These are phyloP conservation scores for Calameuta pallipes DNA, from an alignment of 2,888 invertebrate species.

Conservation along the genomic window DNA sequence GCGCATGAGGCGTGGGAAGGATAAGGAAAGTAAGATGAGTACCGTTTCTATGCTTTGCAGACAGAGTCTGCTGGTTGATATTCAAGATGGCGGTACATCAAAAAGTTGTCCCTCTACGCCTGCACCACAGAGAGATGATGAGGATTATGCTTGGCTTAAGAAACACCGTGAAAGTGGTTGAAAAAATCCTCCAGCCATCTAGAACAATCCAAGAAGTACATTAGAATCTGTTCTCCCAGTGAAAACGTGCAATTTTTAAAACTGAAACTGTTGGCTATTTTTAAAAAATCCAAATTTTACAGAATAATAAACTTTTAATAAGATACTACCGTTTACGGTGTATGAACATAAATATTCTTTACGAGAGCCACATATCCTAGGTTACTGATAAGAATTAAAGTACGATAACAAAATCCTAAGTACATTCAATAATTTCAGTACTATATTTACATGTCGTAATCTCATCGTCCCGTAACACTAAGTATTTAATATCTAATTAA, in stretches of 20 bases:
- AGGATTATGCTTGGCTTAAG: conserved; percentile 23
- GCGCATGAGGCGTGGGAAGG: conserved; percentile 66
- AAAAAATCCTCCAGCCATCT: not conserved
- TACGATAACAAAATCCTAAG: not conserved
- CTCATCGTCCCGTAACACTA: not conserved
- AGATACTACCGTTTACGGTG: not conserved
- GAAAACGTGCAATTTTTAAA: not conserved
- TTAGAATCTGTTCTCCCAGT: not conserved
- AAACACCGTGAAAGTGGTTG: conserved; percentile 24
- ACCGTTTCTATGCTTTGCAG: conserved; percentile 79
- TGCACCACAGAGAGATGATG: conserved; percentile 25
- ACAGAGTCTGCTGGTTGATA: conserved; percentile 79
- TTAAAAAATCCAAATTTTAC: not conserved
- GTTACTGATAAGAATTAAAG: not conserved
- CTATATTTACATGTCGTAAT: not conserved
- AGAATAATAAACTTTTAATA: not conserved
- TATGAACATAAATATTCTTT: not conserved
- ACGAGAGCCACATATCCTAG: not conserved
- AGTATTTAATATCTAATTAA: not conserved
- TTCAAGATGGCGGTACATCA: conserved; percentile 44
- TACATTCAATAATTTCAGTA: not conserved
- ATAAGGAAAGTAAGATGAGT: conserved; percentile 67
- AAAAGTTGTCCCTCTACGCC: conserved; percentile 40
- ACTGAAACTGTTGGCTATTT: not conserved
- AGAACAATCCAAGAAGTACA: not conserved